Base-by-base conservation (phyloP, 2,113 vertebrate genomes). In the Cromileptes altivelis region DNA sequence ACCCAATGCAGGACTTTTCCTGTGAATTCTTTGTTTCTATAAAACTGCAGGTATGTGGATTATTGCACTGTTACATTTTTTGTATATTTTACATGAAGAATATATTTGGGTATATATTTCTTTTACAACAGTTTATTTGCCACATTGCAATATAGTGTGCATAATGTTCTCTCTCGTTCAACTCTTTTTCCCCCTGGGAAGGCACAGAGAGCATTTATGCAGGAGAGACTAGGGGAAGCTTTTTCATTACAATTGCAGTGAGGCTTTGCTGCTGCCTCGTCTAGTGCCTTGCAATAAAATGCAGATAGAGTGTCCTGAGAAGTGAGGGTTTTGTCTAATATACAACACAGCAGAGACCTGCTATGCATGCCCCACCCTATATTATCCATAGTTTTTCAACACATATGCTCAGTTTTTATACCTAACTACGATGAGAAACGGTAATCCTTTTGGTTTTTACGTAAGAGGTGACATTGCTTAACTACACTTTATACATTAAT, bases 211-310 rank as follows among this genome's bases (percentile, higher is more conserved):
- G 70, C 12, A 37, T 11, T 84, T n/a, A 60, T 8, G 53, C 14
- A 60, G 67, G 21, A 62, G 12, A 27, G 21, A 52, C n/a, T 4
- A 6, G 60, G 56, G 72, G 42, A 69, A n/a, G 13, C 25, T 21
- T 55, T 30, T 49, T 37, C n/a, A 27, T 53, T 33, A 4, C 15
- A 52, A 14, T 0, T 57, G 52, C 58, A 64, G 52, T 5, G 27
- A 58, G n/a, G 3, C 11, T 17, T 3, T 47, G 19, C 45, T 74
- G 70, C 30, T 56, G 33, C 30, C 10, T 25, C 13, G 30, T 65
- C 52, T 42, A 40, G 15, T 64, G 42, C 56, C 3, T 2, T 40
- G 70, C 72, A 80, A 70, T 57, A 49, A 75, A 75, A 80, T 9
- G 14, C 45, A 37, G 12, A 4, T 30, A 72, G 47, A 65, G 6